Evolutionary conservation across 2,888 invertebrate genomes (phyloP), one percentile per base, ranked within the genome.

Genomic region (Lasiommata megera): DNA sequence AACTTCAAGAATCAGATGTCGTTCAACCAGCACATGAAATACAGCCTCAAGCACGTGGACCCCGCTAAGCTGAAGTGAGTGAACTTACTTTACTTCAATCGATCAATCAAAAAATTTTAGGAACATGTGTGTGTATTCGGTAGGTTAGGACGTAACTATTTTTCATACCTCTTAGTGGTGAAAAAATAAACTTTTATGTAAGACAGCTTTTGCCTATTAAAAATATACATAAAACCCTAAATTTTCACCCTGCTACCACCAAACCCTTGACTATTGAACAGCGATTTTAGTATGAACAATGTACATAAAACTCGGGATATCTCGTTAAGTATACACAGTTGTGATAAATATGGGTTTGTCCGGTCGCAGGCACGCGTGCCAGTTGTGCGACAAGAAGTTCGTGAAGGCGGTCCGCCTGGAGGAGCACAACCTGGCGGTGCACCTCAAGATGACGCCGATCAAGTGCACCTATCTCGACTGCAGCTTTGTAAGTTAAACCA

Each of bases 1-100:
- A 88, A 74, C 43, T 89, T 89, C 72, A 89, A 88, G 69, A 88
- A 87, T 46, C 70, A 69, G 0, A 83, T 84, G 73, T 86, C 89
- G 0, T 87, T 70, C 65, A 82, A 84, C 40, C 88, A 88, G 9
- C 89, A 89, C 54, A 80, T 87, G 70, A 82, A 80, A 36, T 89
- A 89, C 63, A 88, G 80, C n/a, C 62, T 87, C 14, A 88, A 87
- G n/a, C 89, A 89, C 60, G 72, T 88, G 12, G 84, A 87, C 52
- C 88, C 89, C 0, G 84, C 81, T 1, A 80, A 76, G 52, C 74
- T 89, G 12, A 88, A 87, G 89, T 88, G 17, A 81, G 83, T n/a
- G n/a, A n/a, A n/a, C n/a, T n/a, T n/a, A n/a, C n/a, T n/a, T n/a
- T n/a, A n/a, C n/a, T 5, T 23, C 23, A 23, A 23, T 23, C 23